phyloP scores from a whole-genome alignment of 2,113 vertebrate genomes.

The Silurus meridionalis region DNA sequence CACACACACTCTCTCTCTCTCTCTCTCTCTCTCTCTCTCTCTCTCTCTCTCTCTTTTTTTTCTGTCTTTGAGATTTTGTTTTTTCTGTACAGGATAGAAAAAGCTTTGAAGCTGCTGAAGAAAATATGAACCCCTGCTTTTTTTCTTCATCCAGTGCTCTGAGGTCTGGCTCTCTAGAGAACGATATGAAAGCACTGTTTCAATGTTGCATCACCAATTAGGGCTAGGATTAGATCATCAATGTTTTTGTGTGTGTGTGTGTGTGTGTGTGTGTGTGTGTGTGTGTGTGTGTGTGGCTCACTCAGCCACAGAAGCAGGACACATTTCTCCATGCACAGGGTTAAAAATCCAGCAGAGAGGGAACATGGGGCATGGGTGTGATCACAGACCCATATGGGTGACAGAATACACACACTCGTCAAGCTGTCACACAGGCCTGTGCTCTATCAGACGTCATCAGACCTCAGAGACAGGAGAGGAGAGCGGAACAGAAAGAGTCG shows the following conservation, averaged over 20 bases:
- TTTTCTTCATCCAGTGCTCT: slow-evolving; percentile 73
- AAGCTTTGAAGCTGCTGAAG: slow-evolving; percentile 49
- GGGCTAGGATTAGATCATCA: slow-evolving; percentile 75
- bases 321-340: not conserved
- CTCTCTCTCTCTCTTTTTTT: not conserved
- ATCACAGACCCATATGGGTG: slow-evolving; percentile 30
- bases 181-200: slow-evolving; percentile 76
- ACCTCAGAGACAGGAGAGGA: slow-evolving; percentile 32
- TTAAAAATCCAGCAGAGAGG: not conserved
- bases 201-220: slow-evolving; percentile 77
- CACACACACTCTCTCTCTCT: not conserved
- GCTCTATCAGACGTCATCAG: slow-evolving; percentile 41
- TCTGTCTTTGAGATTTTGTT: slow-evolving; percentile 2
- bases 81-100: slow-evolving; percentile 12
- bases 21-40: not conserved
- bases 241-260: slow-evolving; percentile 48
- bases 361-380: not conserved
- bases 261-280: slow-evolving; percentile 53
- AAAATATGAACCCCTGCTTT: slow-evolving; percentile 52
- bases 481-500: slow-evolving; percentile 31
- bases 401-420: slow-evolving; percentile 29
- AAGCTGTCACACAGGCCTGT: slow-evolving; percentile 41
- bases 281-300: slow-evolving; percentile 49
- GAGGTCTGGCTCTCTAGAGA: slow-evolving; percentile 68
- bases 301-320: slow-evolving; percentile 13